A percentile compares a stretch with the other conserved stretches of the same genome.
Conservation (phyloP, 1,140 invertebrate species). For the Rhysida immarginata region DNA sequence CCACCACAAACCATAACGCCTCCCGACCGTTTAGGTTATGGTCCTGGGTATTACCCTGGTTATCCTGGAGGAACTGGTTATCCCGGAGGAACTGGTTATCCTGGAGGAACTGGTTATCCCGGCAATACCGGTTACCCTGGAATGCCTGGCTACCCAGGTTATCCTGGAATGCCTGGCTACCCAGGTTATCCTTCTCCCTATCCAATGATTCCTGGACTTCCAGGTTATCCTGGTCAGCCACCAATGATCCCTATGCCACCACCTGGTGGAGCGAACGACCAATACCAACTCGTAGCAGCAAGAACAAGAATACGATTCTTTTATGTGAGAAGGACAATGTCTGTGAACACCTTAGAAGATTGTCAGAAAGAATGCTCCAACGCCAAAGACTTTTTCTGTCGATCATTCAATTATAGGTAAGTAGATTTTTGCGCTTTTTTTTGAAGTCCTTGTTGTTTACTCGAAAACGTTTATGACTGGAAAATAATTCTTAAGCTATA, state of each 20-base stretch:
- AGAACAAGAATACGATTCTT: slow-evolving; percentile 57
- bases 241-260: not conserved
- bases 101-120: slow-evolving; percentile 5
- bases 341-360: slow-evolving; percentile 50
- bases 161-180: not conserved
- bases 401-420: slow-evolving; percentile 69
- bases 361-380: slow-evolving; percentile 71
- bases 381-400: slow-evolving; percentile 65
- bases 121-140: not conserved
- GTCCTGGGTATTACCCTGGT: not conserved
- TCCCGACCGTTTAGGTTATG: not conserved
- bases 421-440: too few species aligned
- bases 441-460: too few species aligned
- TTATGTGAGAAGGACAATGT: slow-evolving; percentile 55
- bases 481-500: too few species aligned
- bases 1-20: not conserved
- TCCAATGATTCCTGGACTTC: not conserved
- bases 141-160: not conserved
- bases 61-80: not conserved
- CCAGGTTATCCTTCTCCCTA: not conserved
- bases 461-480: too few species aligned
- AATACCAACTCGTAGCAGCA: slow-evolving; percentile 38
- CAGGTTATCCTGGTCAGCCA: not conserved
- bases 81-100: not conserved
- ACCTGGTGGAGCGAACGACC: not conserved